Percentiles rank a stretch among this genome's conserved stretches.
These are phyloP conservation scores for Melanocharis versteri DNA, from an alignment of 2,113 vertebrate genomes.

Conservation along the genomic window DNA sequence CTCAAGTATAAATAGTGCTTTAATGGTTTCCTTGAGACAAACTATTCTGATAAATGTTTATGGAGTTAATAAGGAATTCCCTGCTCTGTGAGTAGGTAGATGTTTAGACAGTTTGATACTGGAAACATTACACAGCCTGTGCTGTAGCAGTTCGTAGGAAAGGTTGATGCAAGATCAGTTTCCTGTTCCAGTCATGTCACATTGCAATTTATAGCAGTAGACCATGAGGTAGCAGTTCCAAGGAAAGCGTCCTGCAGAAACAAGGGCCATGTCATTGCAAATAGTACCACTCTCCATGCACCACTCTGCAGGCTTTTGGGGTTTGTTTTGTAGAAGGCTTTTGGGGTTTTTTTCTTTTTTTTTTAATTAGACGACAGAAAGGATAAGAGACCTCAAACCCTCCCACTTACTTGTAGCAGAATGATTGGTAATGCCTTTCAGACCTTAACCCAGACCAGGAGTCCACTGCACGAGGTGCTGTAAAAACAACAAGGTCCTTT, in stretches of 20 bases:
- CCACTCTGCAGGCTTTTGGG: background rate
- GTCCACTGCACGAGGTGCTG: background rate
- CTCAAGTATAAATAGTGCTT: background rate
- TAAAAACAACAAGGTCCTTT: background rate
- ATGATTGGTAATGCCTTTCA: background rate
- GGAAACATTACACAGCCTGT: background rate
- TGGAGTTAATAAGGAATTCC: background rate
- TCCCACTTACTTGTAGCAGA: background rate
- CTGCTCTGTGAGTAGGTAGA: background rate
- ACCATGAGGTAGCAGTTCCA: background rate
- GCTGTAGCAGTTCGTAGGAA: background rate
- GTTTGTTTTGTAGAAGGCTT: background rate
- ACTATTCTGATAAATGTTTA: slow-evolving; percentile 25
- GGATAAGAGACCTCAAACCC: background rate
- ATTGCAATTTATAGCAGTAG: background rate
- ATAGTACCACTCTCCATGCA: background rate
- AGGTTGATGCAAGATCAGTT: background rate
- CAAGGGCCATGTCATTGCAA: background rate
- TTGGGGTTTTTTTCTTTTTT: too few species aligned
- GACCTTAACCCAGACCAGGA: background rate
- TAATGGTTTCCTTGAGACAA: slow-evolving; percentile 12
- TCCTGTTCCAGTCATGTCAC: background rate
- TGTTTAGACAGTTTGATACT: background rate
- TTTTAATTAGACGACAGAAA: background rate
- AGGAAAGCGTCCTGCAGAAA: background rate